Conservation (phyloP, 2,888 invertebrate species). For the Cheilosia impressa region DNA sequence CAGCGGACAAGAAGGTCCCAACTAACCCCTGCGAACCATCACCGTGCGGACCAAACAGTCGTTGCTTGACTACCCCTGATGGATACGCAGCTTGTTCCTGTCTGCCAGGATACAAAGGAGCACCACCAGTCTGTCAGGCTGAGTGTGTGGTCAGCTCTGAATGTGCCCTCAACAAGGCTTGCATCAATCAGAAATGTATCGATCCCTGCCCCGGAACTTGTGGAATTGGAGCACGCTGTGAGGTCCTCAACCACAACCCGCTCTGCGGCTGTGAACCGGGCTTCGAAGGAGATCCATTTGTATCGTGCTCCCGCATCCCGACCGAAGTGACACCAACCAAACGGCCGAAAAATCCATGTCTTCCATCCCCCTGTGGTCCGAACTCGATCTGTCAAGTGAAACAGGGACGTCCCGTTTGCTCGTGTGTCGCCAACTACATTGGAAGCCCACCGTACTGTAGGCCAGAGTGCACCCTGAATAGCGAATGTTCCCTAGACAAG, state of each 20-base stretch:
- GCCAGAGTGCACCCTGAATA: slow-evolving; percentile 92
- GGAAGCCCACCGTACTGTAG: slow-evolving; percentile 92
- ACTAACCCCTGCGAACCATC: slow-evolving; percentile 91
- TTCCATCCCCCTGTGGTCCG: slow-evolving; percentile 89
- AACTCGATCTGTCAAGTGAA: slow-evolving; percentile 93
- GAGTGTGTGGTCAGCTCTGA: slow-evolving; percentile 93
- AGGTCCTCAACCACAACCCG: slow-evolving; percentile 93
- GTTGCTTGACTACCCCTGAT: slow-evolving; percentile 88
- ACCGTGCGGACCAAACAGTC: slow-evolving; percentile 92
- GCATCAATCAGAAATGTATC: slow-evolving; percentile 90
- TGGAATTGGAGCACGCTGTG: slow-evolving; percentile 90
- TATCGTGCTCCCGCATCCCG: slow-evolving; percentile 85
- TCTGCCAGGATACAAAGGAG: slow-evolving; percentile 90
- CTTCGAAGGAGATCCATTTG: slow-evolving; percentile 92
- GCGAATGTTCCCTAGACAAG: slow-evolving; percentile 91
- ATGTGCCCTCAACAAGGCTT: slow-evolving; percentile 91
- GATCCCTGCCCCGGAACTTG: slow-evolving; percentile 94
- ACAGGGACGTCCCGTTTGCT: slow-evolving; percentile 91
- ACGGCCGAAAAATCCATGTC: slow-evolving; percentile 85
- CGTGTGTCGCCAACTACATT: slow-evolving; percentile 90
- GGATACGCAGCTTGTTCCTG: slow-evolving; percentile 92
- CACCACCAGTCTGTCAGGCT: slow-evolving; percentile 92
- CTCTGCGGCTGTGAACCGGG: slow-evolving; percentile 91
- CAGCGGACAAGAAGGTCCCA: slow-evolving; percentile 80
- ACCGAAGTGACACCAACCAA: slow-evolving; percentile 79